Percentiles rank a stretch among this genome's conserved stretches.
Conservation (phyloP, 1,140 invertebrate species). For the Eumaeus atala region DNA sequence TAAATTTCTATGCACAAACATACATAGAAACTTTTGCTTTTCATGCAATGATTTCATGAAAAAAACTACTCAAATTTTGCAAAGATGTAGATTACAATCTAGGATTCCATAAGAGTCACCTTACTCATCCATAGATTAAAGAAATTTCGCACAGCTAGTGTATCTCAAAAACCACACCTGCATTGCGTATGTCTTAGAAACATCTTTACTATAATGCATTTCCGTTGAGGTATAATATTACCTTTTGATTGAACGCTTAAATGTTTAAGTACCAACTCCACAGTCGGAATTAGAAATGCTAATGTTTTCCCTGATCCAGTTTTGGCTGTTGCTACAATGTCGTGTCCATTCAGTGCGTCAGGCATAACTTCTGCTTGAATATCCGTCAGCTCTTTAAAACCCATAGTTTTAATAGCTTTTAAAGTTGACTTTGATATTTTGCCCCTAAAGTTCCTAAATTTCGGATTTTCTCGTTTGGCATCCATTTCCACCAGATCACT, state of each 20-base stretch:
- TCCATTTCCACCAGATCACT: constrained; percentile 26
- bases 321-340: constrained; percentile 95
- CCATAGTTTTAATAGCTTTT: constrained; percentile 44
- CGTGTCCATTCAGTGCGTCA: constrained; percentile 84
- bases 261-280: constrained; percentile 82
- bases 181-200: background rate
- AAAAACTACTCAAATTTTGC: too few species aligned
- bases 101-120: too few species aligned
- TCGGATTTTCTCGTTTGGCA: constrained; percentile 34
- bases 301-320: constrained; percentile 83
- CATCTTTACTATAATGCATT: background rate
- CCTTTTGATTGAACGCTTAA: constrained; percentile 86
- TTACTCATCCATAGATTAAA: too few species aligned
- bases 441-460: constrained; percentile 45
- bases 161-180: background rate
- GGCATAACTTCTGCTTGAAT: constrained; percentile 90
- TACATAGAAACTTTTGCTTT: too few species aligned
- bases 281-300: constrained; percentile 92
- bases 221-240: constrained; percentile 7
- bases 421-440: constrained; percentile 39
- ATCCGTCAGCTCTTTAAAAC: constrained; percentile 86
- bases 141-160: too few species aligned
- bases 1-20: too few species aligned
- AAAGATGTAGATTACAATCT: too few species aligned
- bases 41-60: too few species aligned